Percentiles rank a stretch among this genome's conserved stretches.
phyloP scores from a whole-genome alignment of 2,797 vertebrate species.

The Eremophila alpestris region DNA sequence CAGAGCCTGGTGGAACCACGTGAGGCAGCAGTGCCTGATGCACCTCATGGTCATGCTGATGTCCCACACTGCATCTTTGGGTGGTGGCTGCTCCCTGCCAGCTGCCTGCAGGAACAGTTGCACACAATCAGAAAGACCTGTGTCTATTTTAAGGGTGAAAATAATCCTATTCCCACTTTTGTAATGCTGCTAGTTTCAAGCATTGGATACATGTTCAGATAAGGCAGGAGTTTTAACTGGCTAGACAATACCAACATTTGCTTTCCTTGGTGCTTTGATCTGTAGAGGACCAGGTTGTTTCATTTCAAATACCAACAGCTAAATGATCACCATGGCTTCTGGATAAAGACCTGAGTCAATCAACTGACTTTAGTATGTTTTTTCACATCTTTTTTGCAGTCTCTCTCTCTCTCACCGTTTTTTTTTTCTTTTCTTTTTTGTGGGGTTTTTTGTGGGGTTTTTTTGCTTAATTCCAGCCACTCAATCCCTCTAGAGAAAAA shows the following conservation, averaged over 20 bases:
- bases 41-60: background rate
- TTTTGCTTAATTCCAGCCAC: background rate
- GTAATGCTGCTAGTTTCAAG: background rate
- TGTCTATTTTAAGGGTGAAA: background rate
- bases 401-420: background rate
- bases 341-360: background rate
- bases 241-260: background rate
- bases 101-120: background rate
- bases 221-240: background rate
- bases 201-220: background rate
- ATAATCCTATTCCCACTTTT: background rate
- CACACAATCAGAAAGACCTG: background rate
- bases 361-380: background rate
- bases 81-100: background rate
- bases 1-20: rapidly evolving
- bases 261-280: background rate
- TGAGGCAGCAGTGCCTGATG: background rate
- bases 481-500: background rate
- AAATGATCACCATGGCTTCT: background rate
- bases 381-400: background rate
- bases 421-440: background rate
- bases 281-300: background rate
- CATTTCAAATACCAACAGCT: background rate
- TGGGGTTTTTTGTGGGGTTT: too few relatives aligned
- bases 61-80: background rate